A percentile compares a stretch with the other conserved stretches of the same genome.
These are phyloP conservation scores for Rhamphomyia laevipes DNA, from an alignment of 2,888 invertebrate species.

Conservation along the genomic window DNA sequence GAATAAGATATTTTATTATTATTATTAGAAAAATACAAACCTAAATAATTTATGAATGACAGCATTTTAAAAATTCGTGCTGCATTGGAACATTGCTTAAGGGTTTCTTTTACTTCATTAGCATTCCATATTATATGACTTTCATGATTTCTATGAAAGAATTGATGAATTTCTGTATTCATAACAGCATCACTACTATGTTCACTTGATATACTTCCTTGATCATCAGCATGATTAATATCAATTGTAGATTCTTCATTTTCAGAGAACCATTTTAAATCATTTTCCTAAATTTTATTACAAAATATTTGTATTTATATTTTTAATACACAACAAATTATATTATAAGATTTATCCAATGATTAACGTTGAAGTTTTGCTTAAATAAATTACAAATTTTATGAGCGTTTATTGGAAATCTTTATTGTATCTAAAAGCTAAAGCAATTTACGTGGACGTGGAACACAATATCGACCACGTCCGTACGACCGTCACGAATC, in stretches of 20 bases:
- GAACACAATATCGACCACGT: too few relatives aligned
- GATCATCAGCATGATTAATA: slow-evolving; percentile 31
- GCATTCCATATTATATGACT: slow-evolving; percentile 32
- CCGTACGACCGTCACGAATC: too few relatives aligned
- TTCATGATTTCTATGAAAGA: slow-evolving; percentile 28
- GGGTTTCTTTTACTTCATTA: slow-evolving; percentile 30
- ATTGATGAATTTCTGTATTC: slow-evolving; percentile 30
- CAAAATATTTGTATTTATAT: too few relatives aligned
- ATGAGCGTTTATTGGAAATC: too few relatives aligned
- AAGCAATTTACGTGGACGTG: too few relatives aligned
- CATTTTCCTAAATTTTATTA: slow-evolving; percentile 27
- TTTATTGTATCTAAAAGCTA: too few relatives aligned
- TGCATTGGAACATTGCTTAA: slow-evolving; percentile 24
- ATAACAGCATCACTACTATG: slow-evolving; percentile 32
- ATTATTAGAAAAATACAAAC: slow-evolving; percentile 19
- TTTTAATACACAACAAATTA: neutral
- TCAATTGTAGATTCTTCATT: slow-evolving; percentile 21
- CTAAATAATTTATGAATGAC: slow-evolving; percentile 25
- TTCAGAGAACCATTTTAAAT: slow-evolving; percentile 33
- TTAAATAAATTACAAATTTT: too few relatives aligned
- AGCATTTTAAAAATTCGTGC: slow-evolving; percentile 26
- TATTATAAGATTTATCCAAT: too few relatives aligned
- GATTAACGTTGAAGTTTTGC: too few relatives aligned
- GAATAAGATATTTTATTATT: too few relatives aligned
- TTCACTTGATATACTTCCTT: slow-evolving; percentile 34